Base-by-base conservation (phyloP, 2,797 vertebrate species). In the Hyperoplus lanceolatus region DNA sequence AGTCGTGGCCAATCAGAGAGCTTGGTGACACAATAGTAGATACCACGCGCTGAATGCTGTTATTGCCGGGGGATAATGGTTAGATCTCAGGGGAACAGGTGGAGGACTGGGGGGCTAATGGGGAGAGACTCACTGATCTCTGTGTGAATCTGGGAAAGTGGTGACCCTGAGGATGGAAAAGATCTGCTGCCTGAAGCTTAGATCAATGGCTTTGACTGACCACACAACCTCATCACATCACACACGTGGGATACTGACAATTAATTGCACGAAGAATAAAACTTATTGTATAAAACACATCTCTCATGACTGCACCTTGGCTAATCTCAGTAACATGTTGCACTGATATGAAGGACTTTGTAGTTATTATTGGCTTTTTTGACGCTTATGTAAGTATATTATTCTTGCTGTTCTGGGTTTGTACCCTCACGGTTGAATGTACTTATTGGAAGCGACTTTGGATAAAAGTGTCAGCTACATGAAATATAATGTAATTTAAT, bases 1-100 rank as follows among this genome's bases (percentile, higher is more conserved):
- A 96, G 89, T 96, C 82, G 18, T 41, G 93, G 91, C 96, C 97
- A 97, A 97, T 97, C 93, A 89, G 42, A 73, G 82, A 82, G 54
- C 15, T 39, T 1, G 3, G 16, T 16, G 5, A 75, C 58, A 94
- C 90, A 93, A 94, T 88, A 73, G 81, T 71, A 83, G 42, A 60
- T 21, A 6, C 15, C 41, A 60, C 46, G 6, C 46, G 9, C 15
- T 46, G 11, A 63, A 49, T 48, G 60, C 21, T 36, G 9, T 48
- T 36, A 48, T 49, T 49, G 45, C 45, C 36, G 4, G 45, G 10
- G 61, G 74, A 76, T 71, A 83, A 83, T 81, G 46, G 77, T 79
- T 75, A 63, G 54, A 50, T 71, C 69, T 67, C 80, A 65, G 68
- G 77, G 83, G 83, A 85, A 51, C 75, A 87, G 80, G 75, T 86